Percentiles rank a stretch among this genome's conserved stretches.
Evolutionary conservation across 2,888 invertebrate genomes (phyloP).

Genomic region (Bimastos eiseni): DNA sequence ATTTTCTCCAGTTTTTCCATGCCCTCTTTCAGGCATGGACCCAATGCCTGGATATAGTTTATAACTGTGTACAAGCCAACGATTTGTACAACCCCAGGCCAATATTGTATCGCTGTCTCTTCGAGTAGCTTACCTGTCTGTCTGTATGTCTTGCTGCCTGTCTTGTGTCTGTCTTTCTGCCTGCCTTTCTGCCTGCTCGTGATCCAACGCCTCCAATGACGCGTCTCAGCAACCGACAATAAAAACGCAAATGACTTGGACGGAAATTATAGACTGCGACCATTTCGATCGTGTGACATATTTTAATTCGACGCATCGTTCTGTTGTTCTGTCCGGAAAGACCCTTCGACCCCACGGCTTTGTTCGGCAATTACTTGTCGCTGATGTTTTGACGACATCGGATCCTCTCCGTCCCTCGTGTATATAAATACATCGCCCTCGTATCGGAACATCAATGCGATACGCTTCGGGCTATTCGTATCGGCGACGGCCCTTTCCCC

Average conservation of each 20-base stretch:
- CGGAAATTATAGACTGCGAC: slow-evolving; percentile 20
- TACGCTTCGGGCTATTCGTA: slow-evolving; percentile 15
- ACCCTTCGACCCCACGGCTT: neutral
- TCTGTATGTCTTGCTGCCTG: neutral
- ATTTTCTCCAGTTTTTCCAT: too few species aligned
- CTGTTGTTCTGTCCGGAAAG: neutral
- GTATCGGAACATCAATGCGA: neutral
- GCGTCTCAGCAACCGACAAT: neutral
- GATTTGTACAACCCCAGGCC: too few species aligned
- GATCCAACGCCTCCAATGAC: neutral
- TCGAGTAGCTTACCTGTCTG: neutral
- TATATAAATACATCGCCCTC: neutral
- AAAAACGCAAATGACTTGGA: neutral
- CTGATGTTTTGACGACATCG: slow-evolving; percentile 15
- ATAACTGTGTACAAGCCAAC: too few species aligned
- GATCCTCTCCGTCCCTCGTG: neutral
- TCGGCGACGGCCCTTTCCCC: neutral
- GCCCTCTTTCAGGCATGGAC: too few species aligned
- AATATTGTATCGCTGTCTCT: too few species aligned
- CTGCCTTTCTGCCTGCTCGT: neutral
- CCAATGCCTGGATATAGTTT: too few species aligned
- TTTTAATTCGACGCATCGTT: slow-evolving; percentile 17
- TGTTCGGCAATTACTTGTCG: slow-evolving; percentile 19
- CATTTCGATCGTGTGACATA: slow-evolving; percentile 9
- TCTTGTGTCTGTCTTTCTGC: neutral